These are phyloP conservation scores for Papilio elwesi DNA, from an alignment of 2,888 invertebrate genomes.

Conservation along the genomic window DNA sequence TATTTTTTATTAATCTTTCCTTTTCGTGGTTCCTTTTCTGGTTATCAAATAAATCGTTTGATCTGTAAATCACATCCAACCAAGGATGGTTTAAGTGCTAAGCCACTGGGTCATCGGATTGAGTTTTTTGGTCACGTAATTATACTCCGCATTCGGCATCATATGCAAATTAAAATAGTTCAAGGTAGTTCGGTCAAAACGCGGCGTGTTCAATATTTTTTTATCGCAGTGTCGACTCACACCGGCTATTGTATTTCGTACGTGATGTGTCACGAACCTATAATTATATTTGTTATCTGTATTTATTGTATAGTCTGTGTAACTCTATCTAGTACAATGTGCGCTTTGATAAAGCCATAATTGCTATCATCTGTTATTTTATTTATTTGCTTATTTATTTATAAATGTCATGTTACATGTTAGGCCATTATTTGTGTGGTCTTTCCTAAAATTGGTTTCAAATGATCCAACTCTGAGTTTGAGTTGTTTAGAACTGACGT, in stretches of 20 bases:
- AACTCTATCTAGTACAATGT: slow-evolving; percentile 14
- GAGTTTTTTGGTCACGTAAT: neutral
- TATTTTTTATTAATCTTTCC: slow-evolving; percentile 8
- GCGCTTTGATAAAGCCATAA: slow-evolving; percentile 8
- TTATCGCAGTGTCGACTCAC: slow-evolving; percentile 11
- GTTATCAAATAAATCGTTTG: no score
- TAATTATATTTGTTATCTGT: slow-evolving; percentile 25
- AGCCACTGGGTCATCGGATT: no score
- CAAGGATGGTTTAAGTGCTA: no score
- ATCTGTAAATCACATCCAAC: no score
- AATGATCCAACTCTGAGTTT: no score
- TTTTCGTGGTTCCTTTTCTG: no score
- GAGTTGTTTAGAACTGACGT: no score
- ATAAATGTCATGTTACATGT: neutral
- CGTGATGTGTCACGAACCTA: slow-evolving; percentile 17
- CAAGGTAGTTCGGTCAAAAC: slow-evolving; percentile 10
- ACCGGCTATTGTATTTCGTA: slow-evolving; percentile 14
- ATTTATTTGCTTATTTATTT: neutral
- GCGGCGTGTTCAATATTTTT: neutral
- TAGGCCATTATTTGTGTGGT: slow-evolving; percentile 30
- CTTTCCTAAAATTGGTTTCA: no score
- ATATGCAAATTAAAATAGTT: slow-evolving; percentile 21
- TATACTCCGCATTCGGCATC: neutral
- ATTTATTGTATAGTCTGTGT: slow-evolving; percentile 23
- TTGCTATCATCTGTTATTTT: neutral